Conservation (phyloP, 2,888 invertebrate genomes). For the Caradrina clavipalpis region DNA sequence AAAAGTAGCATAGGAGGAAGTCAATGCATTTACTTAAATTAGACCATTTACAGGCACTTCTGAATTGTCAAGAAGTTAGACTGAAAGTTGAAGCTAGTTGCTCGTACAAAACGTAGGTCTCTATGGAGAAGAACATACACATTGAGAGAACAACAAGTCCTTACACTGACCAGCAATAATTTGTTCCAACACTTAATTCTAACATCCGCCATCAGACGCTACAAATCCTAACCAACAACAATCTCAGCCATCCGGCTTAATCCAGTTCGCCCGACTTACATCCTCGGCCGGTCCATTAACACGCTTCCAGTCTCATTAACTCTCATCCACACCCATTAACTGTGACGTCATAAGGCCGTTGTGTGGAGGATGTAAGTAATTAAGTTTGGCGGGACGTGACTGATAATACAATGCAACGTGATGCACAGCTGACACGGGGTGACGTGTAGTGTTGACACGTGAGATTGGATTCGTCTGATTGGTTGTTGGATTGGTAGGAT, state of each 20-base stretch:
- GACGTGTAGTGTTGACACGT: background rate
- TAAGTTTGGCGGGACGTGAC: constrained; percentile 14
- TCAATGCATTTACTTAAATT: no score
- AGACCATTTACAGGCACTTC: no score
- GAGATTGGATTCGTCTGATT: constrained; percentile 5
- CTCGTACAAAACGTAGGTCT: no score
- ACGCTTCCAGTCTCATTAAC: constrained; percentile 24
- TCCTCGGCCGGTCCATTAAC: constrained; percentile 33
- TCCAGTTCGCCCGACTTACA: background rate
- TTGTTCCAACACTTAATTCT: background rate
- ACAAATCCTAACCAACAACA: constrained; percentile 2
- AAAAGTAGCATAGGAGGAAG: no score
- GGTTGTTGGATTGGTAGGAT: background rate
- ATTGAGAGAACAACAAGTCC: no score
- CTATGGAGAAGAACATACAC: no score
- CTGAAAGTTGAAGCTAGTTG: no score
- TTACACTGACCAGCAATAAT: background rate
- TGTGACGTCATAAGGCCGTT: constrained; percentile 30
- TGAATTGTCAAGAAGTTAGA: no score
- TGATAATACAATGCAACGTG: constrained; percentile 6
- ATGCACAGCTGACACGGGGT: background rate
- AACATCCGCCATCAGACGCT: background rate
- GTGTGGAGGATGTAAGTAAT: constrained; percentile 34
- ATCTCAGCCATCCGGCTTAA: constrained; percentile 13
- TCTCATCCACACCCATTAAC: constrained; percentile 16